Evolutionary conservation across 2,113 vertebrate species (phyloP).

Genomic region (Dermatemys mawii): DNA sequence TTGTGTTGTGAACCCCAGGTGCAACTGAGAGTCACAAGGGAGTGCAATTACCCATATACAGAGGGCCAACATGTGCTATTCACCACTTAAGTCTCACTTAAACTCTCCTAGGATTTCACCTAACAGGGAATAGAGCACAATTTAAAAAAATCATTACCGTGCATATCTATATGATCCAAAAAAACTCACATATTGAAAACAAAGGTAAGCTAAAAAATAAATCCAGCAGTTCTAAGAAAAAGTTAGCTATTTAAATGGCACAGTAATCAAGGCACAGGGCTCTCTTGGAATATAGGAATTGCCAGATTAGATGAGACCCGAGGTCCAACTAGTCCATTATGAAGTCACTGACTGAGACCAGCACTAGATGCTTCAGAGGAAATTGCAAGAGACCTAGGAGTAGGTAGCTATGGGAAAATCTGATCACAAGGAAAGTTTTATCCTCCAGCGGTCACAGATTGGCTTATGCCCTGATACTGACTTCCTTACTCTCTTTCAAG

Average conservation of each 20-base stretch:
- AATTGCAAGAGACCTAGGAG: not conserved
- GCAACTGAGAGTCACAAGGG: not conserved
- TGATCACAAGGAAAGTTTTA: not conserved
- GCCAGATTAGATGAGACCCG: not conserved
- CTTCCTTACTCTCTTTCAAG: not conserved
- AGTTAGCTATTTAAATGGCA: not conserved
- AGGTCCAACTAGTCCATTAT: not conserved
- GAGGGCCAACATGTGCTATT: not conserved
- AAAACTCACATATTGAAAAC: not conserved
- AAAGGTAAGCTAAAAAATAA: not conserved
- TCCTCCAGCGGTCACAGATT: not conserved
- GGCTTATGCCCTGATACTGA: not conserved
- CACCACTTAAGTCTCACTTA: not conserved
- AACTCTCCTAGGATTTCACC: not conserved
- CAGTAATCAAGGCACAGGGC: too few relatives aligned
- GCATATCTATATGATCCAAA: not conserved
- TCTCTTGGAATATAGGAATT: not conserved
- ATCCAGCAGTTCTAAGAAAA: not conserved
- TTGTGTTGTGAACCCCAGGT: not conserved
- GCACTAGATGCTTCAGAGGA: not conserved
- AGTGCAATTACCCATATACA: not conserved
- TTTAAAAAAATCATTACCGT: not conserved
- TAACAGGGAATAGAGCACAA: not conserved
- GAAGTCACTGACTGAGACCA: not conserved
- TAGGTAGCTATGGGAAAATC: not conserved